Conservation (phyloP, 2,888 invertebrate species). For the Plebejus anna region DNA sequence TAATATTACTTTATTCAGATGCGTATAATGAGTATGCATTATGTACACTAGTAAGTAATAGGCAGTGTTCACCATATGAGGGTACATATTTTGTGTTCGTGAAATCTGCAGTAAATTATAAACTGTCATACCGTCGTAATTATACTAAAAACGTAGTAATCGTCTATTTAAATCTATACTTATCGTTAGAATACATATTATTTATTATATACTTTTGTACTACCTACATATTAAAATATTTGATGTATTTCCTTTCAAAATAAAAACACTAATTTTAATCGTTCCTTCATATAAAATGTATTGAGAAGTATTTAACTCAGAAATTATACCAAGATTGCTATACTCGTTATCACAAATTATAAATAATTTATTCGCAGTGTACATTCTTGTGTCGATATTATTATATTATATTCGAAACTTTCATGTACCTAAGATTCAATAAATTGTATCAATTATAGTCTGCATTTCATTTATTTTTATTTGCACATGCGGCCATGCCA, state of each 20-base stretch:
- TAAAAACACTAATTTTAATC: slow-evolving; percentile 38
- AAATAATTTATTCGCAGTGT: slow-evolving; percentile 33
- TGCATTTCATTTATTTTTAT: slow-evolving; percentile 25
- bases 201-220: neutral
- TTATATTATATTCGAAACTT: slow-evolving; percentile 41
- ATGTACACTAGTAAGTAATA: neutral
- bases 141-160: slow-evolving; percentile 8
- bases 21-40: neutral
- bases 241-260: slow-evolving; percentile 30
- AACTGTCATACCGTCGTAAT: slow-evolving; percentile 1
- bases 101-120: neutral
- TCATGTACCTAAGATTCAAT: slow-evolving; percentile 46
- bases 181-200: slow-evolving; percentile 8
- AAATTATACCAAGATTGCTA: slow-evolving; percentile 34
- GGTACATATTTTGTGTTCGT: neutral
- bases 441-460: slow-evolving; percentile 43
- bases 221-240: neutral
- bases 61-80: neutral
- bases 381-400: slow-evolving; percentile 39
- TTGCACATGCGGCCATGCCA: neutral
- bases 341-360: slow-evolving; percentile 11
- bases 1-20: neutral
- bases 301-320: slow-evolving; percentile 34
- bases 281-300: slow-evolving; percentile 39
- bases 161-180: slow-evolving; percentile 7